Evolutionary conservation across 2,113 vertebrate species (phyloP).

Genomic region (Okapia johnstoni): DNA sequence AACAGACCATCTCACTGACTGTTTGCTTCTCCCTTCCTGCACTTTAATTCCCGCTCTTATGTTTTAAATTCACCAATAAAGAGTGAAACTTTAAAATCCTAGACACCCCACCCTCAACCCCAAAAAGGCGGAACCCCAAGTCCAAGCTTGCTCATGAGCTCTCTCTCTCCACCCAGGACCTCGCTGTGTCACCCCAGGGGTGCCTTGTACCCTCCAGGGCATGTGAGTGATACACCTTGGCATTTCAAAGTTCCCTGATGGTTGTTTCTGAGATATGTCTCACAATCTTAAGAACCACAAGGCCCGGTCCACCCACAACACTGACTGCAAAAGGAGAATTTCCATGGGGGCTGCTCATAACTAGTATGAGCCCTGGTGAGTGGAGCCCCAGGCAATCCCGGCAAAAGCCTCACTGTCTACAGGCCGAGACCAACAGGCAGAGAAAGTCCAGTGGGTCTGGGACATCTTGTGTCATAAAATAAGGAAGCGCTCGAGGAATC

Average conservation of each 20-base stretch:
- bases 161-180: neutral
- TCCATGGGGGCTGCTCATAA: neutral
- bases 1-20: neutral
- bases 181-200: neutral
- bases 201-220: neutral
- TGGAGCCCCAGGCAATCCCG: fast-evolving
- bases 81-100: neutral
- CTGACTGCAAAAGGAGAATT: neutral
- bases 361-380: neutral
- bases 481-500: neutral
- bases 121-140: neutral
- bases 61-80: neutral
- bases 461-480: neutral
- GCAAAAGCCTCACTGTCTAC: neutral
- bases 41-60: neutral
- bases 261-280: neutral
- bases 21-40: neutral
- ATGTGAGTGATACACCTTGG: neutral
- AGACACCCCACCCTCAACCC: neutral
- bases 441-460: neutral
- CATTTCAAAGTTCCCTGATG: neutral
- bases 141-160: neutral
- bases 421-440: neutral
- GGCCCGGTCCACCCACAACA: neutral
- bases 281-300: neutral